A percentile compares a stretch with the other conserved stretches of the same genome.
Evolutionary conservation across 2,888 invertebrate species (phyloP).

Genomic region (Lithodes maja): DNA sequence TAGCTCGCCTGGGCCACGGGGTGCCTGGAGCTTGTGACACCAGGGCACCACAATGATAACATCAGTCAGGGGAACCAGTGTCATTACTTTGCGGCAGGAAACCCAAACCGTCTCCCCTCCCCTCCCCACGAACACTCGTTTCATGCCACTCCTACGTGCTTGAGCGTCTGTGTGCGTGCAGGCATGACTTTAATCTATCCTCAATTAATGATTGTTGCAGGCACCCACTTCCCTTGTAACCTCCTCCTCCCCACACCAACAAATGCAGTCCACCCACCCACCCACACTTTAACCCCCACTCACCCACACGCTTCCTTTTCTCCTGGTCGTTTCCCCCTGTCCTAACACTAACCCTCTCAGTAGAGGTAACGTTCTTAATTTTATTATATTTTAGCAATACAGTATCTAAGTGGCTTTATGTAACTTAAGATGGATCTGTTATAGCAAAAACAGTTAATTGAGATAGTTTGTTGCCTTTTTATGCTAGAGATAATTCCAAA

Average conservation of each 20-base stretch:
- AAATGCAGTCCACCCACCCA: not conserved
- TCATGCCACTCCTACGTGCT: not conserved
- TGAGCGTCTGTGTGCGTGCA: slow-evolving; percentile 9
- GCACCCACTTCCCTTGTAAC: not conserved
- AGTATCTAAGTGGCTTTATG: no score
- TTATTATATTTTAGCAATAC: no score
- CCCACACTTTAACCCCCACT: slow-evolving; percentile 1
- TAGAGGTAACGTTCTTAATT: no score
- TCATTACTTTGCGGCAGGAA: not conserved
- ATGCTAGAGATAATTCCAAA: no score
- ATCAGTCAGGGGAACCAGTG: not conserved
- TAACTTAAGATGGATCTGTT: no score
- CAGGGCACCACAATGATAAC: not conserved
- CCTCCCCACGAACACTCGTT: not conserved
- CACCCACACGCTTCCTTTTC: slow-evolving; percentile 11
- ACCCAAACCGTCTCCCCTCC: not conserved
- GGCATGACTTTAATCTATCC: slow-evolving; percentile 10
- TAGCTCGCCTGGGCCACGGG: no score
- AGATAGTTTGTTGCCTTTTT: no score
- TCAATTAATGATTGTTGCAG: not conserved
- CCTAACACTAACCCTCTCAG: no score
- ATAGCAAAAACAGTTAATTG: no score
- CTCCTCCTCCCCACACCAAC: slow-evolving; percentile 2
- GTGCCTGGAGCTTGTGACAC: not conserved
- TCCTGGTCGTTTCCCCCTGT: not conserved